Conservation (phyloP, 2,888 invertebrate species). For the Balanococcus diminutus region DNA sequence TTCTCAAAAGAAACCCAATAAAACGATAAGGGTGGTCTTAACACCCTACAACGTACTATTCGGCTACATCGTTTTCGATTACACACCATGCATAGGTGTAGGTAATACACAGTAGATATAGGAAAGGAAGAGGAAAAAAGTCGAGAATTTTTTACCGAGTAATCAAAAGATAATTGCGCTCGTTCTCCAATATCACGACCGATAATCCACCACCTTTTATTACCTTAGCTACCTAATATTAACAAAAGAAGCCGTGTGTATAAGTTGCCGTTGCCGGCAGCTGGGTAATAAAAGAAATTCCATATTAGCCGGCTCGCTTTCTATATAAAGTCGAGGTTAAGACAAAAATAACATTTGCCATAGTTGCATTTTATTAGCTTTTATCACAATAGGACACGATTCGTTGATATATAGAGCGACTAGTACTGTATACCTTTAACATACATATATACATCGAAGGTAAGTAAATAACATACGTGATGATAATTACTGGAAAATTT, state of each 20-base stretch:
- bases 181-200: constrained; percentile 48
- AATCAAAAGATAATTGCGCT: constrained; percentile 32
- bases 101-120: neutral
- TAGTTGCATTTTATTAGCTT: constrained; percentile 45
- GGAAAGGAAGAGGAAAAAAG: neutral
- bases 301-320: constrained; percentile 50
- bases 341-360: constrained; percentile 45
- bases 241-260: constrained; percentile 47
- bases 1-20: neutral
- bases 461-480: neutral
- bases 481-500: constrained; percentile 29
- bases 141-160: constrained; percentile 12
- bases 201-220: constrained; percentile 54
- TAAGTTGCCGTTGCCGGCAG: constrained; percentile 20
- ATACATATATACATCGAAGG: neutral
- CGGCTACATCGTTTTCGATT: neutral
- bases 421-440: constrained; percentile 1
- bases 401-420: constrained; percentile 34
- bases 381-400: constrained; percentile 45
- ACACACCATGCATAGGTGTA: neutral
- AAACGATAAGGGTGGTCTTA: constrained; percentile 25
- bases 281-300: constrained; percentile 53
- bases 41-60: neutral
- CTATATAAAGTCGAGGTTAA: constrained; percentile 37
- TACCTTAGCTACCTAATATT: constrained; percentile 52